Evolutionary conservation across 2,888 invertebrate species (phyloP).

Genomic region (Protonemura montana): DNA sequence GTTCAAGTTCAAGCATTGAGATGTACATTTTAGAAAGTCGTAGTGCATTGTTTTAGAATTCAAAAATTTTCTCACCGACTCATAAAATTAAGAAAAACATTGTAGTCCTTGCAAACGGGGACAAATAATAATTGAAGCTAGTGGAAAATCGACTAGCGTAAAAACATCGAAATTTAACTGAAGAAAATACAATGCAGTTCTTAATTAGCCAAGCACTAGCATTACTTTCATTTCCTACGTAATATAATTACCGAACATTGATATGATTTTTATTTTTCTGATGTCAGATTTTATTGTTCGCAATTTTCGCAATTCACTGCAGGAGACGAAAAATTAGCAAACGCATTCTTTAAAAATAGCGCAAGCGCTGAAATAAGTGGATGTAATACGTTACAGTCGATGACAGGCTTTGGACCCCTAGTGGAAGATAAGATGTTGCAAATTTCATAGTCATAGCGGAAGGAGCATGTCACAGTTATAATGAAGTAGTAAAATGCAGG

Average conservation of each 20-base stretch:
- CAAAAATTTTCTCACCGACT: background rate
- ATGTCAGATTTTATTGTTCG: slow-evolving; percentile 3
- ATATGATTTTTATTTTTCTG: background rate
- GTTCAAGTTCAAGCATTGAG: background rate
- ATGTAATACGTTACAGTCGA: background rate
- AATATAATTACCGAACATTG: background rate
- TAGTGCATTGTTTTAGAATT: background rate
- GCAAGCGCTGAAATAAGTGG: background rate
- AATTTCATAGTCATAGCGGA: background rate
- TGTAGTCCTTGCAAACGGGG: background rate
- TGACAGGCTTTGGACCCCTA: background rate
- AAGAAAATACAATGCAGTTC: background rate
- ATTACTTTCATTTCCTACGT: slow-evolving; percentile 7
- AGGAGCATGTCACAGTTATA: background rate
- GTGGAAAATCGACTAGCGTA: background rate
- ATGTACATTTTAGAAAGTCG: background rate
- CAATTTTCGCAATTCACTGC: background rate
- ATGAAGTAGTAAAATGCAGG: background rate
- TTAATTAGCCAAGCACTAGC: background rate
- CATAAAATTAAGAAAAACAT: background rate
- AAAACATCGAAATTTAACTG: background rate
- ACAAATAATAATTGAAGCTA: background rate
- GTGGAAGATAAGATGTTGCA: background rate
- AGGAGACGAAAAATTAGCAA: background rate
- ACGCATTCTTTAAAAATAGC: background rate